A percentile compares a stretch with the other conserved stretches of the same genome.
These are phyloP conservation scores for Hypolimnas misippus DNA, from an alignment of 2,888 invertebrate genomes.

Conservation along the genomic window DNA sequence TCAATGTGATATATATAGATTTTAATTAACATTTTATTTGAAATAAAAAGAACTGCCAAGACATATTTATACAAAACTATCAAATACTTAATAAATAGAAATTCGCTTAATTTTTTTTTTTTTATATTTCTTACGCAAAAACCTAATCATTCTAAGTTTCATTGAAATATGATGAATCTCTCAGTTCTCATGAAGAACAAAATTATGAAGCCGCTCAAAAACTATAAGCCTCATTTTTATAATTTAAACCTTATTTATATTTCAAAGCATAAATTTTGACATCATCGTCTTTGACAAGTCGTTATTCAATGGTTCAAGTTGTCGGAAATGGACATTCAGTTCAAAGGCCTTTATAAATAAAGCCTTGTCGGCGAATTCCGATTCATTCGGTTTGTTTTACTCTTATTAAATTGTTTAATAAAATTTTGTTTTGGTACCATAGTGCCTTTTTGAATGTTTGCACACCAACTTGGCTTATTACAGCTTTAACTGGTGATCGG, in stretches of 20 bases:
- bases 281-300: constrained; percentile 72
- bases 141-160: neutral
- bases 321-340: constrained; percentile 77
- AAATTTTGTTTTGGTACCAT: constrained; percentile 44
- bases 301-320: constrained; percentile 67
- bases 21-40: no score
- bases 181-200: neutral
- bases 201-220: constrained; percentile 5
- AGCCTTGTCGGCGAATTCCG: constrained; percentile 69
- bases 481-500: constrained; percentile 21
- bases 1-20: no score
- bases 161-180: neutral
- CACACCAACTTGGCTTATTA: constrained; percentile 35
- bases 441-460: constrained; percentile 40
- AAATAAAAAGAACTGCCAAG: no score
- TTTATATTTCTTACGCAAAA: neutral
- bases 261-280: constrained; percentile 60
- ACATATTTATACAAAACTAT: no score
- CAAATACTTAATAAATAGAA: no score
- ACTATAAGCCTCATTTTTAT: constrained; percentile 30
- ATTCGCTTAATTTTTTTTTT: no score
- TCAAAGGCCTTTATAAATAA: constrained; percentile 63
- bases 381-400: constrained; percentile 54
- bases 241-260: constrained; percentile 35
- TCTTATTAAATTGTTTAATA: constrained; percentile 46